Conservation (phyloP, 2,888 invertebrate species). For the Dromius quadrimaculatus region DNA sequence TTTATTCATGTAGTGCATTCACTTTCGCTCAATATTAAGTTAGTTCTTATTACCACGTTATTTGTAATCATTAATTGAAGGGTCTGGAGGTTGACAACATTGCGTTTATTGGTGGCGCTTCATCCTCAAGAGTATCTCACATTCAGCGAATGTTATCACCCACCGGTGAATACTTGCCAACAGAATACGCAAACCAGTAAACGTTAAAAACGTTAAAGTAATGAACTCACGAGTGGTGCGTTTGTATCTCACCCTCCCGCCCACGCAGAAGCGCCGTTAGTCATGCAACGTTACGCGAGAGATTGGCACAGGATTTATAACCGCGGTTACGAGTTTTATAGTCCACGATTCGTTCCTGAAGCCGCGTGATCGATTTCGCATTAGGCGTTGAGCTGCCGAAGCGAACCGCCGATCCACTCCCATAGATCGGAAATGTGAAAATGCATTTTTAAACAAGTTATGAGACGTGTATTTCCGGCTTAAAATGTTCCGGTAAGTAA, state of each 20-base stretch:
- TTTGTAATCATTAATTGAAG: too few species aligned
- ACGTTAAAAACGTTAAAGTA: constrained; percentile 40
- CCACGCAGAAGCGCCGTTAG: constrained; percentile 45
- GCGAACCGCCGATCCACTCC: background rate
- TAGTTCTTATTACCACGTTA: constrained; percentile 10
- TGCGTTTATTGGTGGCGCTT: too few species aligned
- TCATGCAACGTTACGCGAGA: constrained; percentile 48
- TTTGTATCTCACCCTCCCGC: too few species aligned
- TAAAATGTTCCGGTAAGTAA: constrained; percentile 5
- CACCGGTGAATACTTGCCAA: constrained; percentile 9
- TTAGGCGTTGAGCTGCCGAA: constrained; percentile 30
- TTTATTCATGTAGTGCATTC: constrained; percentile 26
- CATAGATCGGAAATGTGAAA: constrained; percentile 41
- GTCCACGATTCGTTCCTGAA: constrained; percentile 45
- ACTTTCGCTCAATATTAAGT: constrained; percentile 12
- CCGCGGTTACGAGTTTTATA: constrained; percentile 44
- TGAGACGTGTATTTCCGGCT: constrained; percentile 42
- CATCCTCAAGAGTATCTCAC: background rate
- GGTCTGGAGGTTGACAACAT: too few species aligned
- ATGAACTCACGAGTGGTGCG: constrained; percentile 33
- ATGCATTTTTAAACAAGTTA: constrained; percentile 50
- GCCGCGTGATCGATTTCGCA: constrained; percentile 50
- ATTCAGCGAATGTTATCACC: constrained; percentile 22
- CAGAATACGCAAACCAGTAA: constrained; percentile 35
- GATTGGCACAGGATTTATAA: constrained; percentile 39